Conservation (phyloP, 1,140 invertebrate genomes). For the Bombus balteatus region DNA sequence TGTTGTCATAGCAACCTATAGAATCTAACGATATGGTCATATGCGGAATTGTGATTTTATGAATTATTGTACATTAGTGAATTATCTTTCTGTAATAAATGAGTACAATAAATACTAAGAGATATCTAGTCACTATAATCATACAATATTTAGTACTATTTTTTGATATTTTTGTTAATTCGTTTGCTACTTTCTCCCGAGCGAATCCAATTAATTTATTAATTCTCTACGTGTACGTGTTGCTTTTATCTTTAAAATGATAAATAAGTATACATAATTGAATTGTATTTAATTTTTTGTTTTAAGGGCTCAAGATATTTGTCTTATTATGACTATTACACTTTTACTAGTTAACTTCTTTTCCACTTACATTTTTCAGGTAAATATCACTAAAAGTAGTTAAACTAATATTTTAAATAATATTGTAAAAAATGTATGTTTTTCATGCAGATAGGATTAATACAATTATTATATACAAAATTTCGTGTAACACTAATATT, state of each 20-base stretch:
- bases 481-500: constrained; percentile 85
- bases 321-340: constrained; percentile 86
- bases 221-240: constrained; percentile 78
- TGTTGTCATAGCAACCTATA: constrained; percentile 18
- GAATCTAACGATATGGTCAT: neutral
- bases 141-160: constrained; percentile 77
- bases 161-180: constrained; percentile 79
- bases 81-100: constrained; percentile 64
- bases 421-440: constrained; percentile 23
- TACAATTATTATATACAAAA: constrained; percentile 86
- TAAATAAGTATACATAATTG: constrained; percentile 4
- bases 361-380: constrained; percentile 89
- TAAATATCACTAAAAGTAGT: constrained; percentile 75
- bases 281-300: constrained; percentile 61
- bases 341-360: constrained; percentile 87
- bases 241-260: neutral
- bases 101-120: constrained; percentile 76
- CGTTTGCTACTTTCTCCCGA: constrained; percentile 77
- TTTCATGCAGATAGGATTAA: constrained; percentile 85
- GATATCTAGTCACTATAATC: constrained; percentile 75
- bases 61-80: neutral
- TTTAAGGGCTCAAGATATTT: constrained; percentile 87
- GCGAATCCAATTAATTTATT: constrained; percentile 75
- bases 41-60: neutral
- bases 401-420: constrained; percentile 29